These are phyloP conservation scores for Lepidiolamprologus cunningtoni DNA, from an alignment of 2,113 vertebrate species.

Conservation along the genomic window DNA sequence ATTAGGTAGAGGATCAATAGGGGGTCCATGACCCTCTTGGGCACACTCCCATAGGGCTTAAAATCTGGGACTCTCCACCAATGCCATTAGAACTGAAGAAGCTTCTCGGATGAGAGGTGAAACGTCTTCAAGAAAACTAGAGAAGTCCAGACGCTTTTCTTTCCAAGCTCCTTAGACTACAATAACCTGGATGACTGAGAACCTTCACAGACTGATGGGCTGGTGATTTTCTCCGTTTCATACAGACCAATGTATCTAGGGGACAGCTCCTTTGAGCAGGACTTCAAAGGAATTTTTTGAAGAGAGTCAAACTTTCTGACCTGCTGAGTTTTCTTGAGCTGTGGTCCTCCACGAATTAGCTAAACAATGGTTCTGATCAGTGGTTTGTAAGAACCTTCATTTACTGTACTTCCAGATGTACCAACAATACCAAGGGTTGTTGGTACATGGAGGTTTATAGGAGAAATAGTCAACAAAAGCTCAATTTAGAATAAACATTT, in stretches of 20 bases:
- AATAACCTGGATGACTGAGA: background rate
- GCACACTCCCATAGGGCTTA: background rate
- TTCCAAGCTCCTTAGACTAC: background rate
- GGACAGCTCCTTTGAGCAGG: background rate
- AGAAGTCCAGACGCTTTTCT: background rate
- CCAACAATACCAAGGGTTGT: background rate
- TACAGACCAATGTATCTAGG: background rate
- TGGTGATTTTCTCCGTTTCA: fast-evolving
- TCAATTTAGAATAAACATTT: background rate
- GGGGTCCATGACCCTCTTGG: background rate
- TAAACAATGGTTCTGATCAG: background rate
- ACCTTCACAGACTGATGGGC: background rate
- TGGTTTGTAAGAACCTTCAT: background rate
- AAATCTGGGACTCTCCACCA: background rate
- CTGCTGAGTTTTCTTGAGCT: fast-evolving
- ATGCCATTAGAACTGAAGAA: background rate
- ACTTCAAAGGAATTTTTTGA: background rate
- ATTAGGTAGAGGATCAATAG: background rate
- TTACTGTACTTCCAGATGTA: background rate
- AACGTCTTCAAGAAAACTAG: fast-evolving
- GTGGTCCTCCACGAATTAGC: background rate
- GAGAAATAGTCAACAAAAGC: background rate
- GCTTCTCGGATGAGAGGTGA: fast-evolving
- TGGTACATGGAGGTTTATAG: fast-evolving
- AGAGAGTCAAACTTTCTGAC: background rate